Evolutionary conservation across 2,113 vertebrate species (phyloP).

Genomic region (Cryptoleucopteryx plumbea): DNA sequence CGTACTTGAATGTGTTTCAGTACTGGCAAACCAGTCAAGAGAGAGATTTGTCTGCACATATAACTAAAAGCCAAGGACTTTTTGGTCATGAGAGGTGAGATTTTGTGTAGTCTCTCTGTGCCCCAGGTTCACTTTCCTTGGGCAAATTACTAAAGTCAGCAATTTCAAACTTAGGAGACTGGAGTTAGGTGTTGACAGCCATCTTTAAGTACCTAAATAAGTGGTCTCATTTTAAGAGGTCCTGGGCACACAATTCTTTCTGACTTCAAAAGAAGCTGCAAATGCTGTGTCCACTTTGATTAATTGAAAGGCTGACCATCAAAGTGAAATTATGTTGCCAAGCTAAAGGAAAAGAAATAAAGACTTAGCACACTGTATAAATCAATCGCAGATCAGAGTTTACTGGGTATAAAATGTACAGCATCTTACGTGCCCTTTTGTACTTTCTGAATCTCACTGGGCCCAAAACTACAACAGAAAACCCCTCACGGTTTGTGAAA

Average conservation of each 20-base stretch:
- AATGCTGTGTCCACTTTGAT: slow-evolving; percentile 66
- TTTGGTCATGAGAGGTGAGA: background rate
- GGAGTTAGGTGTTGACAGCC: slow-evolving; percentile 63
- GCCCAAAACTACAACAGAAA: slow-evolving; percentile 47
- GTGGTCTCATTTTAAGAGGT: slow-evolving; percentile 67
- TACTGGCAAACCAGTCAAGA: background rate
- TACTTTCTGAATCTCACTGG: slow-evolving; percentile 58
- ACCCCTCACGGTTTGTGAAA: slow-evolving; percentile 41
- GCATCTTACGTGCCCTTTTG: slow-evolving; percentile 63
- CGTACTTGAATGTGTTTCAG: background rate
- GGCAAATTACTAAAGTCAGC: slow-evolving; percentile 59
- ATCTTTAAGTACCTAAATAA: slow-evolving; percentile 68
- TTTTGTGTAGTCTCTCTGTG: slow-evolving; percentile 34
- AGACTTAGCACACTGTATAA: slow-evolving; percentile 63
- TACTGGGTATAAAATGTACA: slow-evolving; percentile 61
- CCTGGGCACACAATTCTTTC: slow-evolving; percentile 61
- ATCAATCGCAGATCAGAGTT: slow-evolving; percentile 65
- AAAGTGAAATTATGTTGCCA: slow-evolving; percentile 69
- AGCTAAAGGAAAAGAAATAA: slow-evolving; percentile 68
- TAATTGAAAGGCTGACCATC: slow-evolving; percentile 68
- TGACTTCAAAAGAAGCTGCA: slow-evolving; percentile 68
- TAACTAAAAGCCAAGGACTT: slow-evolving; percentile 23
- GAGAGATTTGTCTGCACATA: slow-evolving; percentile 13
- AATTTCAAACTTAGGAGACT: slow-evolving; percentile 47
- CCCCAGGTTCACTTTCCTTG: slow-evolving; percentile 32